Percentiles rank a stretch among this genome's conserved stretches.
Conservation (phyloP, 1,140 invertebrate genomes). For the Aphaenogaster rudis region DNA sequence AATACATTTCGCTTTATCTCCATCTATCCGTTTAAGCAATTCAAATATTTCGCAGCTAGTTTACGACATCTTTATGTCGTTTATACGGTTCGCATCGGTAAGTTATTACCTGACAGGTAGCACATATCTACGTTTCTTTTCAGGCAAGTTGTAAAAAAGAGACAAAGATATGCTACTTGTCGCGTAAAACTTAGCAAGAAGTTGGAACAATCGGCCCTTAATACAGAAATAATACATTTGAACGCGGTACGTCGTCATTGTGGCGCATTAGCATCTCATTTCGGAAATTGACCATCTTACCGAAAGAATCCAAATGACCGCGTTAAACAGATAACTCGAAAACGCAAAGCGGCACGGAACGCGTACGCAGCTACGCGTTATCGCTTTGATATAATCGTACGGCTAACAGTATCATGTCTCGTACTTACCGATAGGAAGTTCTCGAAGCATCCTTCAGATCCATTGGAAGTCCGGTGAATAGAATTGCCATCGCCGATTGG, state of each 20-base stretch:
- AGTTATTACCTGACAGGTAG: too few relatives aligned
- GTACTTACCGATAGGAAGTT: not conserved
- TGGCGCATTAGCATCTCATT: not conserved
- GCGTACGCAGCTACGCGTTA: not conserved
- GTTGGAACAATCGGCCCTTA: not conserved
- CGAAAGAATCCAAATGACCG: too few relatives aligned
- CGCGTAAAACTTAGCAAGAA: too few relatives aligned
- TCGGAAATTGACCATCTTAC: not conserved
- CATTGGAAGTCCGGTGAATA: not conserved
- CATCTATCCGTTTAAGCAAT: too few relatives aligned
- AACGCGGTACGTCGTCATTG: not conserved
- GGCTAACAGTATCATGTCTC: not conserved
- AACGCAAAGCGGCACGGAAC: not conserved
- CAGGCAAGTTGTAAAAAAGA: too few relatives aligned
- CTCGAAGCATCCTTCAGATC: not conserved
- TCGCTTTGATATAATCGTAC: not conserved
- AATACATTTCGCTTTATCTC: too few relatives aligned
- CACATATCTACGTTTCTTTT: too few relatives aligned
- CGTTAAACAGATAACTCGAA: not conserved
- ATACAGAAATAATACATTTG: not conserved
- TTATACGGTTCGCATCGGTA: not conserved
- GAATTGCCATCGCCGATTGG: not conserved
- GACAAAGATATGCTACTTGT: too few relatives aligned
- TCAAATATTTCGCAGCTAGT: not conserved
- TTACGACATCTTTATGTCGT: not conserved